Percentiles rank a stretch among this genome's conserved stretches.
Evolutionary conservation across 2,888 invertebrate genomes (phyloP).

Genomic region (Nematopogon swammerdamellus): DNA sequence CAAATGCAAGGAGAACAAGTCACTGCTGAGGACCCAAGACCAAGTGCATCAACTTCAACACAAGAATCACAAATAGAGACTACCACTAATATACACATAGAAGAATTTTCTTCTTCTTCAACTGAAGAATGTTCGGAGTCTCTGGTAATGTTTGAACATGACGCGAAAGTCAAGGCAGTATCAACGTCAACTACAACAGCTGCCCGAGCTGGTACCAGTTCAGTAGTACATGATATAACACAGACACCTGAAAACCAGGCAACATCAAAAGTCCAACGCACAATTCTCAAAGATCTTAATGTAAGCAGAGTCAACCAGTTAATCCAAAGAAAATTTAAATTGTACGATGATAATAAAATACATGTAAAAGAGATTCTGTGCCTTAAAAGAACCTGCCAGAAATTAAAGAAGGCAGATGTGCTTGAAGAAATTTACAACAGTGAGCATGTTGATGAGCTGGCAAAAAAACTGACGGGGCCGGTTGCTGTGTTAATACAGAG

Average conservation of each 20-base stretch:
- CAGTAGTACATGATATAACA: background rate
- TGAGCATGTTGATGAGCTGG: background rate
- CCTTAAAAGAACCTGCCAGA: background rate
- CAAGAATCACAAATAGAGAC: background rate
- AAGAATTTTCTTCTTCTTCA: background rate
- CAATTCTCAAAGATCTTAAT: conserved; percentile 1
- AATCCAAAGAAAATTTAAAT: conserved; percentile 2
- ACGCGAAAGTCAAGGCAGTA: background rate
- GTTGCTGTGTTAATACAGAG: conserved; percentile 7
- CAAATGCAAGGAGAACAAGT: background rate
- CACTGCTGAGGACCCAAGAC: background rate
- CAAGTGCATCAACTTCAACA: background rate
- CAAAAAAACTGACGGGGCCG: background rate
- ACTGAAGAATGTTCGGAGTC: background rate
- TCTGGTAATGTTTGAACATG: background rate
- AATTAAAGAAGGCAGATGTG: background rate
- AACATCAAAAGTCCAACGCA: conserved; percentile 3
- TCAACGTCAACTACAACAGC: background rate
- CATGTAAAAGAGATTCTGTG: conserved; percentile 1
- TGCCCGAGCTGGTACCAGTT: background rate
- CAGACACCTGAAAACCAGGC: conserved; percentile 2
- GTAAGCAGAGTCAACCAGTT: conserved; percentile 2
- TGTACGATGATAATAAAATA: conserved; percentile 3
- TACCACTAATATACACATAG: background rate
- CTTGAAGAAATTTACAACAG: background rate